Evolutionary conservation across 2,113 vertebrate genomes (phyloP), one percentile per base, ranked within the genome.

Genomic region (Cariama cristata): DNA sequence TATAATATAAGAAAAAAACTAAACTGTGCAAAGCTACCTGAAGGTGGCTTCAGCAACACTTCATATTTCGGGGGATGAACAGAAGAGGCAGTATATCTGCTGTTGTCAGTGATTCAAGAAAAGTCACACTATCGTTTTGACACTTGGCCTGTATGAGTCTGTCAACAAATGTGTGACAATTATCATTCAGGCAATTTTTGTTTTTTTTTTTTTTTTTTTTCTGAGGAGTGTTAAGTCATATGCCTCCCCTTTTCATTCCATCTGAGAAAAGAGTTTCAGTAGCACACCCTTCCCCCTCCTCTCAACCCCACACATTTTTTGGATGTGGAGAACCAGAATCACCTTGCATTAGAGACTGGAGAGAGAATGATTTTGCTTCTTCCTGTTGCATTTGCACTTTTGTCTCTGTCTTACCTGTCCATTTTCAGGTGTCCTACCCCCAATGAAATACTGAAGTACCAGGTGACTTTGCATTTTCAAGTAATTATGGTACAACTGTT

Each of bases 201-300:
- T 38, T 11, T 11, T 8, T 1, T 2, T 3, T 11, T 11, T 8
- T 1, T 2, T 3, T 5, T 42, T 49, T 42, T 50, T 66, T n/a
- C 38, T 38, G 38, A 23, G 59, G 67, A 81, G 32, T 22, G 17
- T 66, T 33, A 62, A 59, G 7, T 44, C 53, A 86, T 17, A 27
- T 81, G 17, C 62, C 4, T 89, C 15, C 28, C 8, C 7, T 62
- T 93, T 62, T 59, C 50, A 58, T 68, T 88, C 12, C 17, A 26
- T 52, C 40, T 73, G 45, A 84, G 62, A 47, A 55, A n/a, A 28
- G 17, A 32, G 16, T 79, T 90, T 85, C 56, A 88, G 28, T 53
- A 32, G 13, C 14, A 22, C 38, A 72, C 26, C 11, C 10, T 28
- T 62, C 4, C 8, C 4, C 10, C 16, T 52, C 11, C 20, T 49